Base-by-base conservation (phyloP, 2,888 invertebrate species). In the Rosalia funebris region DNA sequence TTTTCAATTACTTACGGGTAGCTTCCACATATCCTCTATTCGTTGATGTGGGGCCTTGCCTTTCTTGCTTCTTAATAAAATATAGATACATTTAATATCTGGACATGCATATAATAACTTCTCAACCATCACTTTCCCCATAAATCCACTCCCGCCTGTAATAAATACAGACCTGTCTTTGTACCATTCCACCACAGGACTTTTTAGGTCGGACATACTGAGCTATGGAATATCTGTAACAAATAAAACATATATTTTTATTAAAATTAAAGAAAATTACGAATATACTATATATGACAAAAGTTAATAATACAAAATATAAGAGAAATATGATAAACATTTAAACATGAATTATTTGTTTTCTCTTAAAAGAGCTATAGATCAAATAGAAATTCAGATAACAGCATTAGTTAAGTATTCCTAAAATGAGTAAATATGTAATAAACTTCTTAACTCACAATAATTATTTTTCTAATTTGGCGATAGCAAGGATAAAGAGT, bases 21-120 rank as follows among this genome's bases (percentile, higher is more conserved):
- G 79, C 25, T 83, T 75, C 14, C 88, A 79, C 56, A 92, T 80
- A 20, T 87, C 83, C 34, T 74, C 68, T 17, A 77, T 66, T 62
- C 96, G 84, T 39, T 72, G 69, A 20, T 66, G 62, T 1, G 73
- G 69, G 0, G 82, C 81, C 59, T 88, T 84, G 0, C 89, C 89
- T 71, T 88, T 89, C 77, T 92, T 93, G 1, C 86, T 84, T 20
- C 96, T 84, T 66, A 95, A 80, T 44, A 96, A 82, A 1, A 95
- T 76, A 78, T 91, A 96, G 63, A 97, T 88, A 54, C 85, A 86
- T 47, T 87, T 84, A 5, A 96, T 72, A 0, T 87, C 87, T 0
- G 92, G 85, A 75, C 95, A 94, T 0, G 82, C 63, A 45, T 72
- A 75, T 2, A 77, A 54, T 9, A 77, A 53, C 60, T 77, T 77